Evolutionary conservation across 2,113 vertebrate species (phyloP).

Genomic region (Macroglossus sobrinus): DNA sequence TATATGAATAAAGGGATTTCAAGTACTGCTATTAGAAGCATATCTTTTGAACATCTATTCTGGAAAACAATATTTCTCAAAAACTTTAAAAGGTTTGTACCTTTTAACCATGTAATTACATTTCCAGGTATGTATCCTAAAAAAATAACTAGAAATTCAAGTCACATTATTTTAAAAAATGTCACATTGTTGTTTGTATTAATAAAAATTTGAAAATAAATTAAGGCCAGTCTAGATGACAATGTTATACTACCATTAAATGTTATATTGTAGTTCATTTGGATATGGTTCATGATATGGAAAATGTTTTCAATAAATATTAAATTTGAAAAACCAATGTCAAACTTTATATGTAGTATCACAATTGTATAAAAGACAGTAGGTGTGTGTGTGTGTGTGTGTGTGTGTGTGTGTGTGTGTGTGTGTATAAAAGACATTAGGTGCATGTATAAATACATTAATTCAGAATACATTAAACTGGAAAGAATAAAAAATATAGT

Average conservation of each 20-base stretch:
- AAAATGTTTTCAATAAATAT: background rate
- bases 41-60: background rate
- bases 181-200: background rate
- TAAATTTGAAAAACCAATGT: background rate
- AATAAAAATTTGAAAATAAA: slow-evolving; percentile 15
- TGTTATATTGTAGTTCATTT: slow-evolving; percentile 16
- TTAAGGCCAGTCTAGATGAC: background rate
- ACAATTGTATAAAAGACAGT: background rate
- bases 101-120: background rate
- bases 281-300: background rate
- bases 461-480: background rate
- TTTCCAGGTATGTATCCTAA: background rate
- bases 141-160: background rate
- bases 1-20: background rate
- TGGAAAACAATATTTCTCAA: background rate
- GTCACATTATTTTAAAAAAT: slow-evolving; percentile 1
- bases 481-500: slow-evolving; percentile 9
- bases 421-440: background rate
- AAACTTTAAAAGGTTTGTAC: background rate
- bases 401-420: background rate
- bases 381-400: background rate
- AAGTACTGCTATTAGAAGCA: background rate
- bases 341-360: background rate
- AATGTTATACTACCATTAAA: background rate
- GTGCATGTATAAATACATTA: background rate